Evolutionary conservation across 1,140 invertebrate species (phyloP).

Genomic region (Aphis craccivora): DNA sequence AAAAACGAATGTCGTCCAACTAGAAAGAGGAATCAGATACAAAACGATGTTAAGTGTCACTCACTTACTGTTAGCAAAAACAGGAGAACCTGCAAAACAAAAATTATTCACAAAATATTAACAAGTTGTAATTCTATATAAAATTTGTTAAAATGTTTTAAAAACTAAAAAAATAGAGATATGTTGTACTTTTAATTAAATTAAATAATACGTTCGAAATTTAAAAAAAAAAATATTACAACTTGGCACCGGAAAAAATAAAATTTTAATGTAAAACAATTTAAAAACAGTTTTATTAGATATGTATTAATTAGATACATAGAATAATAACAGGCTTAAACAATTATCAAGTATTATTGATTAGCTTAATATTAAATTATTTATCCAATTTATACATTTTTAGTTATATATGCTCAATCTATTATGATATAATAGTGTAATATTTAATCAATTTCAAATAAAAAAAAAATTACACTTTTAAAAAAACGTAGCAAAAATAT

Average conservation of each 20-base stretch:
- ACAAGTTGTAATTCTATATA: not conserved
- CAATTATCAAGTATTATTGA: not conserved
- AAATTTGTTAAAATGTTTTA: not conserved
- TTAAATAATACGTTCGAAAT: not conserved
- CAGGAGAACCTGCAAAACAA: not conserved
- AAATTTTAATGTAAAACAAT: not conserved
- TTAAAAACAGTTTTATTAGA: not conserved
- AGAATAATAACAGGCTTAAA: too few relatives aligned
- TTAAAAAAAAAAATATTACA: not conserved
- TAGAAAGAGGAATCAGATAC: not conserved
- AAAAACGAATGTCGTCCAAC: not conserved
- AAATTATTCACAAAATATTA: slow-evolving; percentile 12
- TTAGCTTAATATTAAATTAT: not conserved
- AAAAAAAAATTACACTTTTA: too few relatives aligned
- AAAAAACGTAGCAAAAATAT: not conserved
- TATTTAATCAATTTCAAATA: too few relatives aligned
- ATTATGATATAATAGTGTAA: too few relatives aligned
- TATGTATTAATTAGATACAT: not conserved
- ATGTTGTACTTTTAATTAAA: not conserved
- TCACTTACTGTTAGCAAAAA: not conserved
- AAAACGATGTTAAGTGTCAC: not conserved
- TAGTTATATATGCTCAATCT: too few relatives aligned
- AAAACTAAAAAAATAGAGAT: not conserved
- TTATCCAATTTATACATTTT: too few relatives aligned
- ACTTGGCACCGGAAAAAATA: not conserved